A percentile compares a stretch with the other conserved stretches of the same genome.
phyloP scores from a whole-genome alignment of 2,797 vertebrate species.

The Paguma larvata region DNA sequence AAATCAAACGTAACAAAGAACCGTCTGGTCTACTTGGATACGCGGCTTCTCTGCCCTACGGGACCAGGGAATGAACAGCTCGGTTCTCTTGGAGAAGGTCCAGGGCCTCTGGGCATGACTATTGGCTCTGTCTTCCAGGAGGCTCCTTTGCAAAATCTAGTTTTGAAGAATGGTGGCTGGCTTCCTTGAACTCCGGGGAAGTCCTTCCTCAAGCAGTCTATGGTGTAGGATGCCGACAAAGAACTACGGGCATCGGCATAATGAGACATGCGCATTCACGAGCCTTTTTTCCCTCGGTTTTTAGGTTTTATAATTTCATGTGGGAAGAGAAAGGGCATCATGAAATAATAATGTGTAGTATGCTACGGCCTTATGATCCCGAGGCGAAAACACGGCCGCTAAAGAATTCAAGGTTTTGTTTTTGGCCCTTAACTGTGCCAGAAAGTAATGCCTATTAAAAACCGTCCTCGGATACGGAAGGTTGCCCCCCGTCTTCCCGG shows the following conservation, averaged over 20 bases:
- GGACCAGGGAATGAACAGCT: neutral
- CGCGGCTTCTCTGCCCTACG: neutral
- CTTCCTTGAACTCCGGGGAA: neutral
- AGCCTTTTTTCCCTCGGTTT: neutral
- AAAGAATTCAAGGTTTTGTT: neutral
- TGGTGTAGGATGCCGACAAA: neutral
- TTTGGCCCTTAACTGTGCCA: neutral
- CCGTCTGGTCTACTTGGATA: neutral
- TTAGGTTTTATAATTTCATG: neutral
- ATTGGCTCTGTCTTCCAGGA: neutral
- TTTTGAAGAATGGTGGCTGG: neutral
- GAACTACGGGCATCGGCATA: neutral
- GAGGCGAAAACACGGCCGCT: neutral
- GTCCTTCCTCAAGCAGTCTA: neutral
- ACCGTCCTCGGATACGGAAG: neutral
- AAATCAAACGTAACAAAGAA: neutral
- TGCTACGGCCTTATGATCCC: neutral
- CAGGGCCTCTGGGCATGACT: neutral
- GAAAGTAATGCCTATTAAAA: conserved; percentile 28
- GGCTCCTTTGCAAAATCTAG: neutral
- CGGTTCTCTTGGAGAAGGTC: neutral
- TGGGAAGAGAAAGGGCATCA: neutral
- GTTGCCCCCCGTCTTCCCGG: neutral
- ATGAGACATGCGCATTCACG: neutral
- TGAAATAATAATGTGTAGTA: neutral